Base-by-base conservation (phyloP, 1,140 invertebrate species). In the Heliconius melpomene region DNA sequence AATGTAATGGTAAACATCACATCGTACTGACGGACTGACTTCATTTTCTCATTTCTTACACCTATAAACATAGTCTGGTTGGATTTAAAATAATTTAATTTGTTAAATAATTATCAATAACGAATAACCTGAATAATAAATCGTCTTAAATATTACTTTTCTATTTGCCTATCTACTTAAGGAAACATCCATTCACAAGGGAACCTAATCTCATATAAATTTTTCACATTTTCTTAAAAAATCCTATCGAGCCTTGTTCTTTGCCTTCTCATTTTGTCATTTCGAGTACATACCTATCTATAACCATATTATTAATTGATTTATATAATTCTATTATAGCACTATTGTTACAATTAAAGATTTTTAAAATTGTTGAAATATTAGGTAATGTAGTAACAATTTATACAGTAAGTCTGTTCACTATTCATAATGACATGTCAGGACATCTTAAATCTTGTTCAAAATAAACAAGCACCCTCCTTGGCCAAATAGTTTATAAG, bases 101-200 rank as follows among this genome's bases (percentile, higher is more conserved):
- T 85, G 85, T 84, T 79, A 80, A 83, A 86, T 82, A 84, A 84
- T 75, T 76, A 85, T 84, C 72, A 86, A 86, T 87, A 90, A 90
- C 86, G 85, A 90, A 88, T 84, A 87, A 88, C 80, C 72, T 79
- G 79, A 81, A 84, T 86, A 83, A 83, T 84, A 82, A 83, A 81
- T 38, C 90, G 86, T 88, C 88, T 86, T 90, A 90, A 84, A 88
- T 88, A 89, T 88, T 84, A 89, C 83, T 86, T 82, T 88, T 88
- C 89, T 90, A 89, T 91, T 88, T 85, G 88, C 89, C 91, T 93
- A 91, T 89, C 89, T 93, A 91, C 83, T 90, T 89, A 91, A 85
- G 84, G 87, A 89, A 82, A 84, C 86, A 86, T 87, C 85, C 85
- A 82, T 85, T 87, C 75, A 74, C 81, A 80, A 81, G 81, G 78